Evolutionary conservation across 2,888 invertebrate species (phyloP), one percentile per base, ranked within the genome.

Genomic region (Drosophila ezoana): DNA sequence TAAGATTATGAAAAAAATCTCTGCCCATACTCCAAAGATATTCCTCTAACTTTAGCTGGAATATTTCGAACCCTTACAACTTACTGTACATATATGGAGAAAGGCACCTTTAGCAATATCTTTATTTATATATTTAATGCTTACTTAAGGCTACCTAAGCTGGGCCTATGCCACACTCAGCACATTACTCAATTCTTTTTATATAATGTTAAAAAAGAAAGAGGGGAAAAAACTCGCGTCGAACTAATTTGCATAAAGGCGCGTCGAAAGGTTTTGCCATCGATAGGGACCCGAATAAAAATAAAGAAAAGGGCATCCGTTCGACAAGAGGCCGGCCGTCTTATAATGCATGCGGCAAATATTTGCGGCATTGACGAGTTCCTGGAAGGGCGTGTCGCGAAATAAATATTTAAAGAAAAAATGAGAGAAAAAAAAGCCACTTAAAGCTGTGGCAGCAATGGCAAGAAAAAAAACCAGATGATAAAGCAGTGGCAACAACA

Each of bases 341-440:
- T 51, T 58, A 67, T 65, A 69, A 76, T 70, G 73, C 79, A 81
- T 45, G 63, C 76, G 64, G 57, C 73, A 87, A 87, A 87, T 81
- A 87, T 83, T 85, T 81, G 82, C 72, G 72, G 70, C 71, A 67
- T 62, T 72, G 66, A 54, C 58, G 72, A 77, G 72, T 83, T 83
- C 85, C 76, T 64, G 73, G 87, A 85, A 83, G 76, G 79, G 87
- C 82, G 86, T 87, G 79, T 53, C 71, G 65, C 61, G 73, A 59
- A 57, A 76, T 70, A 71, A 47, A 75, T 62, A 67, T 48, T 63
- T 61, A 45, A 48, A 54, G 18, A 32, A 13, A 49, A 10, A 13
- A 10, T n/a, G 28, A 53, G 45, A 40, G 43, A 40, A 45, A 23
- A 49, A 35, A 49, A 23, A 54, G 57, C 74, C 85, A 85, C 82